Evolutionary conservation across 2,888 invertebrate species (phyloP).

Genomic region (Halictus ligatus): DNA sequence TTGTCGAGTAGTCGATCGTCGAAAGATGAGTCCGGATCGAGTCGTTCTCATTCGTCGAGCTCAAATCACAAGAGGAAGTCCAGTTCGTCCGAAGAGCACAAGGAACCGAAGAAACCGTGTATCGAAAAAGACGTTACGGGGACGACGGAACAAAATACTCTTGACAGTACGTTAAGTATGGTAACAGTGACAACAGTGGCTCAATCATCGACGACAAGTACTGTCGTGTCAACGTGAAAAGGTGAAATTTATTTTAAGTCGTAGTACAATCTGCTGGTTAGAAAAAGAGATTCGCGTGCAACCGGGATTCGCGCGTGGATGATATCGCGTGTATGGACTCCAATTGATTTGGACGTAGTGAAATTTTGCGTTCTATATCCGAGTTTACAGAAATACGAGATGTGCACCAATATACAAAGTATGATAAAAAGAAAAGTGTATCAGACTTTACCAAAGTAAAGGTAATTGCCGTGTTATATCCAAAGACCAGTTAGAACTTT

Average conservation of each 20-base stretch:
- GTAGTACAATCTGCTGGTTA: conserved; percentile 67
- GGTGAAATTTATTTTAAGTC: conserved; percentile 57
- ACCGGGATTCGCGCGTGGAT: conserved; percentile 13
- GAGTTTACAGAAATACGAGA: conserved; percentile 48
- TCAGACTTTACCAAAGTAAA: conserved; percentile 61
- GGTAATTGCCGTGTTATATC: conserved; percentile 61
- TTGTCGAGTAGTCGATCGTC: conserved; percentile 64
- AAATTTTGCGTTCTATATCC: conserved; percentile 34
- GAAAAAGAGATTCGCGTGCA: conserved; percentile 37
- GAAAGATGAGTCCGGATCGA: conserved; percentile 57
- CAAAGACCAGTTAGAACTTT: conserved; percentile 67
- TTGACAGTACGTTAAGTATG: conserved; percentile 39
- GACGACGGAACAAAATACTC: conserved; percentile 38
- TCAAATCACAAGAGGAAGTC: conserved; percentile 79
- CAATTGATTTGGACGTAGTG: conserved; percentile 38
- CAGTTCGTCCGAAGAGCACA: conserved; percentile 73
- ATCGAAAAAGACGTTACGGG: conserved; percentile 63
- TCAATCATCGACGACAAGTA: conserved; percentile 55
- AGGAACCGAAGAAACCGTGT: conserved; percentile 75
- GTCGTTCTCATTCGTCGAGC: conserved; percentile 73
- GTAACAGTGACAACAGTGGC: conserved; percentile 55
- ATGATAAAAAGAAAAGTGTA: conserved; percentile 37
- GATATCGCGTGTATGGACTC: conserved; percentile 42
- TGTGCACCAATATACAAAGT: conserved; percentile 31
- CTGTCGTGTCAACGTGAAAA: conserved; percentile 66